Conservation (phyloP, 1,140 invertebrate species). For the Bactericera cockerelli region DNA sequence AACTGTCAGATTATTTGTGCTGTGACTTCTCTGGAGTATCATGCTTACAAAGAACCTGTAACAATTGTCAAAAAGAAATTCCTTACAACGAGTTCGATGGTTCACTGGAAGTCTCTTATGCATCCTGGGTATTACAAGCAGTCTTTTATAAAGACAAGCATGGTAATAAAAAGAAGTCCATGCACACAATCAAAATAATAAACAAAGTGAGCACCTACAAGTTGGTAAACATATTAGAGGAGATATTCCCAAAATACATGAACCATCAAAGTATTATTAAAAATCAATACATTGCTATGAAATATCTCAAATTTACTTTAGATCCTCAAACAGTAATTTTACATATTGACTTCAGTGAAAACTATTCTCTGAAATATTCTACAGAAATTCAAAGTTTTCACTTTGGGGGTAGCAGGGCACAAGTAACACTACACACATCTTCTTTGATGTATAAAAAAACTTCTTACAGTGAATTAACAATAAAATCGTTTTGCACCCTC, state of each 20-base stretch:
- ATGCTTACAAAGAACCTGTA: too few species aligned
- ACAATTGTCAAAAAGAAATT: too few species aligned
- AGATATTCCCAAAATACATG: constrained; percentile 13
- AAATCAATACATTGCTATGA: constrained; percentile 23
- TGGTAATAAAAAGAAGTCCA: too few species aligned
- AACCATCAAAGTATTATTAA: constrained; percentile 24
- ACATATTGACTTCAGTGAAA: too few species aligned
- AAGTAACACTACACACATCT: constrained; percentile 27
- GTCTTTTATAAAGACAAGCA: too few species aligned
- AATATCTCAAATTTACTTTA: constrained; percentile 24
- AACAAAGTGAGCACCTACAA: too few species aligned
- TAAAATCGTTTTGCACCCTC: constrained; percentile 27
- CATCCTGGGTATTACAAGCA: too few species aligned
- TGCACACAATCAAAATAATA: too few species aligned
- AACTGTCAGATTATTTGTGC: too few species aligned
- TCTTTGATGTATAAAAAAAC: constrained; percentile 21
- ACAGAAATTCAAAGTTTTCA: constrained; percentile 26
- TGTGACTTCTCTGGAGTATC: too few species aligned
- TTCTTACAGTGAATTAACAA: constrained; percentile 2
- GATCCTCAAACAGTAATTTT: constrained; percentile 23
- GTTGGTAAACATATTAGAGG: constrained; percentile 15
- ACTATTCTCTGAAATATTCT: constrained; percentile 25
- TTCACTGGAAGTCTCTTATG: too few species aligned
- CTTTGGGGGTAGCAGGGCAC: constrained; percentile 25
- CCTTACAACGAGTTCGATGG: too few species aligned